These are phyloP conservation scores for Pavo muticus DNA, from an alignment of 2,113 vertebrate species.

Conservation along the genomic window DNA sequence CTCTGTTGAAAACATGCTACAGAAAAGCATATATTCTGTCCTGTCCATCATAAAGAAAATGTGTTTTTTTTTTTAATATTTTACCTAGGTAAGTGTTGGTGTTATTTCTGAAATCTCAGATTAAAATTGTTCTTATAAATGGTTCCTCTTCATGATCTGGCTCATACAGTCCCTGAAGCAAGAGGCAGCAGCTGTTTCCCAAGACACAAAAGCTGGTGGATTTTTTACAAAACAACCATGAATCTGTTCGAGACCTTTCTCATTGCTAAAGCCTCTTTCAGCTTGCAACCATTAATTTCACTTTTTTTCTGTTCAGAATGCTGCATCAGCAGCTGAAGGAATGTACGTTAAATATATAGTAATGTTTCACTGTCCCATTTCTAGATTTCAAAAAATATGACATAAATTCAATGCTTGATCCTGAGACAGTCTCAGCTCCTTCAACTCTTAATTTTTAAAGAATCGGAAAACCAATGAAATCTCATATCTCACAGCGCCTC, in stretches of 20 bases:
- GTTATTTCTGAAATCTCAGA: background rate
- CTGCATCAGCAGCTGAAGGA: background rate
- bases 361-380: background rate
- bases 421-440: background rate
- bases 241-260: background rate
- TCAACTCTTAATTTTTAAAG: background rate
- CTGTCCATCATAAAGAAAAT: background rate
- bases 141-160: background rate
- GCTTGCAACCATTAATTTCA: background rate
- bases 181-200: background rate
- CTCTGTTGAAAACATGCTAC: background rate
- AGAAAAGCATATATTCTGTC: background rate
- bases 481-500: background rate
- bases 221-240: background rate
- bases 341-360: background rate
- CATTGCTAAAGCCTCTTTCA: background rate
- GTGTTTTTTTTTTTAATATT: accelerated
- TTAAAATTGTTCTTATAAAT: background rate
- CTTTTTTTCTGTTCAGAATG: background rate
- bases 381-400: background rate
- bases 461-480: background rate
- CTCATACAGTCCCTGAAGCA: background rate
- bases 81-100: background rate
- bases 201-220: background rate
- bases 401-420: background rate